These are phyloP conservation scores for Gymnorhina tibicen DNA, from an alignment of 2,113 vertebrate genomes.

Conservation along the genomic window DNA sequence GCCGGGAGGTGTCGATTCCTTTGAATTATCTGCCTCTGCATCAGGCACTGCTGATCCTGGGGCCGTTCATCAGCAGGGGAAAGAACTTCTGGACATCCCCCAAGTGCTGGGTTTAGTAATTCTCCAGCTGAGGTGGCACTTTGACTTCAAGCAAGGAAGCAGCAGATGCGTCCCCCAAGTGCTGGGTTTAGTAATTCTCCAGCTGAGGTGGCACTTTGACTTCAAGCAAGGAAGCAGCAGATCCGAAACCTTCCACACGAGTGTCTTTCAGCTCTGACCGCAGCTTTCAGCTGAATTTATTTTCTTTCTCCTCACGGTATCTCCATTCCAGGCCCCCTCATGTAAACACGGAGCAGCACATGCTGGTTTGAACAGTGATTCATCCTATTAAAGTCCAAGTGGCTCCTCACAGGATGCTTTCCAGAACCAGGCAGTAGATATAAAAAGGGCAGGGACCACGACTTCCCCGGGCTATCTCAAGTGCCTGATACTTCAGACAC, in stretches of 20 bases:
- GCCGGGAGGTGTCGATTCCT: not conserved
- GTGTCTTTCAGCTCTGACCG: not conserved
- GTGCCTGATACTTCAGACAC: slow-evolving; percentile 37
- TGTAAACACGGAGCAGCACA: slow-evolving; percentile 47
- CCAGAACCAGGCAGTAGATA: slow-evolving; percentile 59
- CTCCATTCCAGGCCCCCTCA: slow-evolving; percentile 10
- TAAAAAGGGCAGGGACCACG: slow-evolving; percentile 53
- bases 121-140: not conserved
- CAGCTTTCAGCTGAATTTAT: not conserved
- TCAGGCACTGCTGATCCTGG: not conserved
- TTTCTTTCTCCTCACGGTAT: not conserved
- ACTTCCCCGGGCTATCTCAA: slow-evolving; percentile 45
- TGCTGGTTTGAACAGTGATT: slow-evolving; percentile 27
- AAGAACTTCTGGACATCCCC: not conserved
- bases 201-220: not conserved
- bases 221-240: not conserved
- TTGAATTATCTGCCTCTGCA: not conserved
- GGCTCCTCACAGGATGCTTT: slow-evolving; percentile 50
- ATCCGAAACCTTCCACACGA: not conserved
- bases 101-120: not conserved
- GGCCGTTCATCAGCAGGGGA: not conserved
- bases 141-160: not conserved
- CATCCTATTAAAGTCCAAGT: slow-evolving; percentile 58
- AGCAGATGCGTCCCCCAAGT: not conserved
- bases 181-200: not conserved